phyloP scores from a whole-genome alignment of 2,888 invertebrate genomes.

The Tridacna crocea region DNA sequence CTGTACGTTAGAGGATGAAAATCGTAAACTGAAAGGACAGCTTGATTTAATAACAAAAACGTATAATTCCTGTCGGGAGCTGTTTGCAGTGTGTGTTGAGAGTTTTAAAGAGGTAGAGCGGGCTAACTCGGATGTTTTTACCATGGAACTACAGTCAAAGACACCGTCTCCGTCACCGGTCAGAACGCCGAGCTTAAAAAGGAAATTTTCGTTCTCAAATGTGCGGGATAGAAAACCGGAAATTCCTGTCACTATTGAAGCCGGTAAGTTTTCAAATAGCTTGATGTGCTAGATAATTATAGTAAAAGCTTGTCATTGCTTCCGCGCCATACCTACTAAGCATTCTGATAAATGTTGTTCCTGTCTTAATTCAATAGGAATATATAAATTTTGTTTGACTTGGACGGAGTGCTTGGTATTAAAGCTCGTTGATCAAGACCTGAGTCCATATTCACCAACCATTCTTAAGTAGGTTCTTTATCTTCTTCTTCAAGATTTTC shows the following conservation, averaged over 20 bases:
- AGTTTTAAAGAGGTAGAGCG: slow-evolving; percentile 60
- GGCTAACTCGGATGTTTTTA: slow-evolving; percentile 26
- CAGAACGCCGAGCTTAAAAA: slow-evolving; percentile 41
- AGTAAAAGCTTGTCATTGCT: too few species aligned
- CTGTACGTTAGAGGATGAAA: slow-evolving; percentile 58
- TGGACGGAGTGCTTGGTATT: too few species aligned
- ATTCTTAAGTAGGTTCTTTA: too few species aligned
- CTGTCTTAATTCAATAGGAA: too few species aligned
- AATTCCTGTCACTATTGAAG: neutral
- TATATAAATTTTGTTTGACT: too few species aligned
- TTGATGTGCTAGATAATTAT: too few species aligned
- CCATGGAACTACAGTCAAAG: slow-evolving; percentile 19
- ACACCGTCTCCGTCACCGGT: slow-evolving; percentile 39
- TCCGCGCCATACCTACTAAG: too few species aligned
- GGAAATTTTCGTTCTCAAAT: slow-evolving; percentile 49
- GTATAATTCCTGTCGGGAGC: slow-evolving; percentile 58
- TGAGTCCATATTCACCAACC: too few species aligned
- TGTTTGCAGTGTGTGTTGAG: slow-evolving; percentile 64
- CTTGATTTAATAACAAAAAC: slow-evolving; percentile 58
- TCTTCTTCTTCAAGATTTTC: too few species aligned
- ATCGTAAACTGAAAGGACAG: slow-evolving; percentile 50
- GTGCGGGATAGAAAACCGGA: neutral
- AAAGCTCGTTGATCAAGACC: too few species aligned
- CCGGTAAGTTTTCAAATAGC: too few species aligned
- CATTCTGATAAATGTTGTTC: too few species aligned